Percentiles rank a stretch among this genome's conserved stretches.
Conservation (phyloP, 1,140 invertebrate species). For the Dendrolimus punctatus region DNA sequence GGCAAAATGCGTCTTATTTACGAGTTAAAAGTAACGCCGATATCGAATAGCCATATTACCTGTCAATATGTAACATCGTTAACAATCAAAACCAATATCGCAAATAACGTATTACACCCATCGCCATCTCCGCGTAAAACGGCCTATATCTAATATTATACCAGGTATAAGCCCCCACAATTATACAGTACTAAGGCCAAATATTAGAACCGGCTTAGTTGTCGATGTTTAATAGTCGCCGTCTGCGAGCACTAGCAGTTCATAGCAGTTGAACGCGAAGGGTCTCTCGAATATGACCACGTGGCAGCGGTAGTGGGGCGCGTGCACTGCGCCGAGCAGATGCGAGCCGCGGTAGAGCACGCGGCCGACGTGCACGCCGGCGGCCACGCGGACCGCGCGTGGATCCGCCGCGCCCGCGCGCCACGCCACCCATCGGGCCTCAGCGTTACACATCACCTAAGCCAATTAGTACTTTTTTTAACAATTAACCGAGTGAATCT, state of each 20-base stretch:
- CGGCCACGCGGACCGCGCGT: slow-evolving; percentile 32
- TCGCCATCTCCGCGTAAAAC: too few relatives aligned
- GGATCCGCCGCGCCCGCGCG: slow-evolving; percentile 25
- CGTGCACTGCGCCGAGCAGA: slow-evolving; percentile 46
- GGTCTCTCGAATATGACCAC: slow-evolving; percentile 49
- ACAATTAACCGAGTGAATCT: neutral
- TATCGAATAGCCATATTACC: too few relatives aligned
- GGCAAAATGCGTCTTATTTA: too few relatives aligned
- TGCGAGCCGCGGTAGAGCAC: slow-evolving; percentile 46
- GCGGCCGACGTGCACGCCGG: slow-evolving; percentile 40
- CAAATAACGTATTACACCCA: too few relatives aligned
- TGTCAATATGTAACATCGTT: too few relatives aligned
- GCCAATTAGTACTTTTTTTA: neutral
- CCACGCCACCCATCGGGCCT: slow-evolving; percentile 44
- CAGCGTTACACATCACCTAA: slow-evolving; percentile 55
- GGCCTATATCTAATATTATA: too few relatives aligned
- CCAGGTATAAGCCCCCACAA: too few relatives aligned
- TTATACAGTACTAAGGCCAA: neutral
- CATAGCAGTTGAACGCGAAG: slow-evolving; percentile 55
- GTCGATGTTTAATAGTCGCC: neutral
- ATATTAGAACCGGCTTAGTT: neutral
- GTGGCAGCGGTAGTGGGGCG: slow-evolving; percentile 49
- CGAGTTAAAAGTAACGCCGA: too few relatives aligned
- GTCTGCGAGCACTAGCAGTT: slow-evolving; percentile 35
- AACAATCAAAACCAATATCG: too few relatives aligned